phyloP scores from a whole-genome alignment of 1,140 invertebrate genomes.

The Brachionus rotundiformis region DNA sequence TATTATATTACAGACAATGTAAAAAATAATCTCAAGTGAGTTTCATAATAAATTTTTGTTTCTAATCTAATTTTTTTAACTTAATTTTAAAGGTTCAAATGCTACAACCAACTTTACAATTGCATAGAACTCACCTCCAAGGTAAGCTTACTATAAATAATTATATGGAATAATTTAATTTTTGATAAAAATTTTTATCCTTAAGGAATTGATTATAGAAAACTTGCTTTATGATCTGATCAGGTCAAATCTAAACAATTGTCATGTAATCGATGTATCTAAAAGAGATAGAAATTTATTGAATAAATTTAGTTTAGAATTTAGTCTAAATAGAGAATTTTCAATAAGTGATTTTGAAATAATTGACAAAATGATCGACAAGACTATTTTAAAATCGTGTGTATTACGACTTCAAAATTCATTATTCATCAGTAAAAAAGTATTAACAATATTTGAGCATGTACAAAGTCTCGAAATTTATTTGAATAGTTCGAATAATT shows the following conservation, averaged over 20 bases:
- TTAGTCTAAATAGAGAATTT: neutral
- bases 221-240: neutral
- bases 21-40: neutral
- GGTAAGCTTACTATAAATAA: neutral
- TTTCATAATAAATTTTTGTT: too few species aligned
- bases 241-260: neutral
- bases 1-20: neutral
- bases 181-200: neutral
- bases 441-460: neutral
- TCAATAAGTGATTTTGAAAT: neutral
- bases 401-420: neutral
- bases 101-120: neutral
- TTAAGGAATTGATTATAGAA: neutral
- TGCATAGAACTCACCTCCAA: neutral
- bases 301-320: neutral
- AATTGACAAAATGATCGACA: neutral
- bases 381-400: neutral
- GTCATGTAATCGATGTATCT: neutral
- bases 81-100: neutral
- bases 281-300: neutral
- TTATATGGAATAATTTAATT: neutral
- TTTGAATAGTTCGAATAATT: neutral
- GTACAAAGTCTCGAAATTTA: neutral
- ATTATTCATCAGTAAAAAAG: neutral
- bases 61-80: neutral